Conservation (phyloP, 2,797 vertebrate species). For the Hyperoplus lanceolatus region DNA sequence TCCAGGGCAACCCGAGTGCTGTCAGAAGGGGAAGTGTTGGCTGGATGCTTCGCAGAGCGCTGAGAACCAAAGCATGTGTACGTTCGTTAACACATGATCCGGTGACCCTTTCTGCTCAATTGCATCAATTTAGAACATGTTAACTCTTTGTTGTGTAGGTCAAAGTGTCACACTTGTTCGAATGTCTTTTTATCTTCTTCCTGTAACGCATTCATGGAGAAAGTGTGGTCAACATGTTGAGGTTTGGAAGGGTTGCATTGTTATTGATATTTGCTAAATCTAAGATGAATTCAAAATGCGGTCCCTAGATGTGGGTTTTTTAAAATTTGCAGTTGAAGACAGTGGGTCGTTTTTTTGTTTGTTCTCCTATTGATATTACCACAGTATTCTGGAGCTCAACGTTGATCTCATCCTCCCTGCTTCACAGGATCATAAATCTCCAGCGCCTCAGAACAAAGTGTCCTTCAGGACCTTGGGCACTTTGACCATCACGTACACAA, state of each 20-base stretch:
- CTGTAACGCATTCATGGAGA: conserved; percentile 64
- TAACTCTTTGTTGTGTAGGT: conserved; percentile 74
- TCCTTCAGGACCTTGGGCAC: conserved; percentile 71
- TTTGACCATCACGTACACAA: conserved; percentile 79
- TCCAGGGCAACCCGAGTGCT: conserved; percentile 75
- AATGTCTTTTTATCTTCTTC: conserved; percentile 51
- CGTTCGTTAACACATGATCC: conserved; percentile 84
- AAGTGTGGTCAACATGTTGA: conserved; percentile 55
- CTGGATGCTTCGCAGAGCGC: conserved; percentile 82
- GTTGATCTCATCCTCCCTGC: conserved; percentile 70
- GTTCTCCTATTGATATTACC: conserved; percentile 44
- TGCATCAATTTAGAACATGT: conserved; percentile 81
- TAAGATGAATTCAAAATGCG: conserved; percentile 41
- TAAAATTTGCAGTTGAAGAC: conserved; percentile 55
- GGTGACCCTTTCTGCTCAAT: conserved; percentile 80
- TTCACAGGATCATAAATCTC: conserved; percentile 70
- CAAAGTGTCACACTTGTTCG: conserved; percentile 70
- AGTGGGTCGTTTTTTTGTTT: conserved; percentile 15
- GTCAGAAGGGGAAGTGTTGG: conserved; percentile 84
- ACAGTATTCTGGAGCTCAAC: conserved; percentile 60
- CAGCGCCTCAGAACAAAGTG: conserved; percentile 71
- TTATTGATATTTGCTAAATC: conserved; percentile 65
- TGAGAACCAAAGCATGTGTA: conserved; percentile 81
- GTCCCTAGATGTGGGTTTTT: conserved; percentile 56
- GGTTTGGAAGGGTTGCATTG: conserved; percentile 46